A percentile compares a stretch with the other conserved stretches of the same genome.
These are phyloP conservation scores for Papilio helenus DNA, from an alignment of 1,140 invertebrate genomes.

Conservation along the genomic window DNA sequence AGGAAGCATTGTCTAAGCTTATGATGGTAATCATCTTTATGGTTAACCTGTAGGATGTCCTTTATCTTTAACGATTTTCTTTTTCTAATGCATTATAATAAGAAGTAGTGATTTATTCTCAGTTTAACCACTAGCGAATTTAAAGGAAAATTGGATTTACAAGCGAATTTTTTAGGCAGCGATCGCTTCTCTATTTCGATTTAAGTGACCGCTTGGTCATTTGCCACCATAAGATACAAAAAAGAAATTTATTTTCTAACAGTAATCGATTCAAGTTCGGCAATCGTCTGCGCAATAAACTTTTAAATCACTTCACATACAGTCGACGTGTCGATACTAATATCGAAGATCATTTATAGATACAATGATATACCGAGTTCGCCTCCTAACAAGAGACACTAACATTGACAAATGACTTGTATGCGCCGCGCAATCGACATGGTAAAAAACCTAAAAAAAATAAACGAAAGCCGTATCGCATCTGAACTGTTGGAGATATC, in stretches of 20 bases:
- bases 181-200: too few species aligned
- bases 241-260: not conserved
- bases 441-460: constrained; percentile 19
- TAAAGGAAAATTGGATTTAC: too few species aligned
- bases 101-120: too few species aligned
- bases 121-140: too few species aligned
- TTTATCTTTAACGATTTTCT: not conserved
- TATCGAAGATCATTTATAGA: constrained; percentile 28
- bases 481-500: constrained; percentile 34
- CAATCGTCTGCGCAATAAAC: not conserved
- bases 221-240: too few species aligned
- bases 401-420: constrained; percentile 38
- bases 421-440: constrained; percentile 20
- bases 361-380: constrained; percentile 31
- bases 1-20: not conserved
- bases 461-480: constrained; percentile 23
- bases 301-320: not conserved
- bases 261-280: not conserved
- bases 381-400: constrained; percentile 13
- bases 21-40: not conserved
- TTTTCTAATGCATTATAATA: not conserved
- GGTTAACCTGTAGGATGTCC: not conserved
- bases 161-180: too few species aligned
- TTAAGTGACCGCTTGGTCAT: too few species aligned
- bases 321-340: constrained; percentile 17